Evolutionary conservation across 30 jellyfish, hydroid and myxozoan genomes (phyloP).

Genomic region (Mastigias papua): DNA sequence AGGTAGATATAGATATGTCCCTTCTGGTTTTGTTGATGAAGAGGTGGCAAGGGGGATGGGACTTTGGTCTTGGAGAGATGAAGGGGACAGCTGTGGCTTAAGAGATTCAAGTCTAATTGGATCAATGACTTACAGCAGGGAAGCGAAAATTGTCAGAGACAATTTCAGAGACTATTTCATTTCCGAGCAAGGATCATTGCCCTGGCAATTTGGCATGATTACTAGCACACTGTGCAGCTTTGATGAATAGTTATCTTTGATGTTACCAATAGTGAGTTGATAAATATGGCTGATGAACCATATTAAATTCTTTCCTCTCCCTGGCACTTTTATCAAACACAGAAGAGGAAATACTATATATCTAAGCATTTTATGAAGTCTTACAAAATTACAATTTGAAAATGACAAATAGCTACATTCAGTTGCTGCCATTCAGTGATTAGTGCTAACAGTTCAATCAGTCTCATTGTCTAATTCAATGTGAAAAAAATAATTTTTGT

Average conservation of each 20-base stretch:
- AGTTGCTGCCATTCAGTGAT: too few relatives aligned
- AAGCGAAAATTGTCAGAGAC: conserved; percentile 75
- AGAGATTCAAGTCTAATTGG: neutral
- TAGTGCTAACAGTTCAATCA: too few relatives aligned
- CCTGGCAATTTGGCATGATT: conserved; percentile 56
- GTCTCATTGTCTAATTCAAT: neutral
- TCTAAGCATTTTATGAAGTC: neutral
- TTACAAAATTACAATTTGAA: too few relatives aligned
- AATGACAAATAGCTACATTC: too few relatives aligned
- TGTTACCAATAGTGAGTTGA: too few relatives aligned
- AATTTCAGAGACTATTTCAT: conserved; percentile 72
- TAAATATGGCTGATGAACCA: too few relatives aligned
- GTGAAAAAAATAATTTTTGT: conserved; percentile 3
- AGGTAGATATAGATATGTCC: neutral
- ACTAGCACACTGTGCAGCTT: neutral
- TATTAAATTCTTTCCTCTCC: neutral
- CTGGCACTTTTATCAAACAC: too few relatives aligned
- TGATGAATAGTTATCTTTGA: neutral
- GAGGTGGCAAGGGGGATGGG: neutral
- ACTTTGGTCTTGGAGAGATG: neutral
- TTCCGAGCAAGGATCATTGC: conserved; percentile 58
- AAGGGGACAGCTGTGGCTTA: neutral
- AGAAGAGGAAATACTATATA: neutral
- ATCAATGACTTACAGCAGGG: conserved; percentile 57
- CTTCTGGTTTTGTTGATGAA: neutral